Conservation (phyloP, 2,888 invertebrate genomes). For the Metacarcinus magister region DNA sequence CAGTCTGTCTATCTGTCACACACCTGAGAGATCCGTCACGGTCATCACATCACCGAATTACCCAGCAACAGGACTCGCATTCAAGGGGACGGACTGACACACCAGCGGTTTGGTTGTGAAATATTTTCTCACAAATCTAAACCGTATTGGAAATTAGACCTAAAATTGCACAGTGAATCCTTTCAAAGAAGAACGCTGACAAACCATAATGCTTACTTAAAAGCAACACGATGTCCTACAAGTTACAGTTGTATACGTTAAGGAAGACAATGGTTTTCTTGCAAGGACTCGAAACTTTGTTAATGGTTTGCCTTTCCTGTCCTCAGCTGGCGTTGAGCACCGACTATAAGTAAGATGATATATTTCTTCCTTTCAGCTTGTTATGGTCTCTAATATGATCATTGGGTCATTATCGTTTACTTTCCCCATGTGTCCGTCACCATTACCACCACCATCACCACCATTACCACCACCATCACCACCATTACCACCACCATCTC, state of each 20-base stretch:
- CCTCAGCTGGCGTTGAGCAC: too few relatives aligned
- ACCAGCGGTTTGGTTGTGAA: not conserved
- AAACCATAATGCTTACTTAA: not conserved
- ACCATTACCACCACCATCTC: not conserved
- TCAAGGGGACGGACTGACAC: not conserved
- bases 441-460: too few relatives aligned
- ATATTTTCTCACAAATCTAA: not conserved
- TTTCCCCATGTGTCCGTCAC: not conserved
- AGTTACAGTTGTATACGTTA: too few relatives aligned
- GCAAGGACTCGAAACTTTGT: too few relatives aligned
- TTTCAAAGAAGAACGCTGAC: not conserved
- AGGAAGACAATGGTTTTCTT: too few relatives aligned
- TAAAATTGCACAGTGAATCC: not conserved
- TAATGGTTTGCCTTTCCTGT: too few relatives aligned
- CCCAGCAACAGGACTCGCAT: not conserved
- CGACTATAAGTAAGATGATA: too few relatives aligned
- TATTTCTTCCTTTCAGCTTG: not conserved
- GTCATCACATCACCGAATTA: not conserved
- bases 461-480: not conserved
- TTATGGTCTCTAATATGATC: not conserved
- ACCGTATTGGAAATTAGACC: not conserved
- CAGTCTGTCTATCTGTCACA: not conserved
- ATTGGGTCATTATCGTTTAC: not conserved
- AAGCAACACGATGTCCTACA: not conserved
- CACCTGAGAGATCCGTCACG: not conserved